phyloP scores from a whole-genome alignment of 2,113 vertebrate species.

The Corythornis cristatus region DNA sequence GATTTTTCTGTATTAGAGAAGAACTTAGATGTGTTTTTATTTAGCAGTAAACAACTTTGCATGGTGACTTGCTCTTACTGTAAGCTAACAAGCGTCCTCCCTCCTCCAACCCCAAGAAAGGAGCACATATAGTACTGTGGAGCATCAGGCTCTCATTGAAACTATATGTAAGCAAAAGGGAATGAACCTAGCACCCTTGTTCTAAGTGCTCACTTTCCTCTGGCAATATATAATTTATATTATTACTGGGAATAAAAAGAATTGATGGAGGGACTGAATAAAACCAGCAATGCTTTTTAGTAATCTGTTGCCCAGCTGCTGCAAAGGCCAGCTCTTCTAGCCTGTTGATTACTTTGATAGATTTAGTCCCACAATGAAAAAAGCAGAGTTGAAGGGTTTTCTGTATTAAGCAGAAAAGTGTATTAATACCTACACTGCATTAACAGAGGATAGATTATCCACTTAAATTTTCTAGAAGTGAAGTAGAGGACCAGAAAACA shows the following conservation, averaged over 20 bases:
- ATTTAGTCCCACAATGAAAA: neutral
- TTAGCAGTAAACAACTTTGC: neutral
- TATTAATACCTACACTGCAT: neutral
- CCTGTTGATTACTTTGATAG: neutral
- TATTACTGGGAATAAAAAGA: neutral
- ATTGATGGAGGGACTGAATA: neutral
- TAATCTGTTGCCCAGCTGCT: neutral
- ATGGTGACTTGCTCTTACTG: neutral
- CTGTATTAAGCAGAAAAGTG: neutral
- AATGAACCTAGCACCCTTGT: neutral
- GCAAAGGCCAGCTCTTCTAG: neutral
- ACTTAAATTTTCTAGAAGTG: neutral
- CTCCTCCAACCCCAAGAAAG: neutral
- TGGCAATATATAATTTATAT: neutral
- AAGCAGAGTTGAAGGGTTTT: neutral
- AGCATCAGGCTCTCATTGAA: neutral
- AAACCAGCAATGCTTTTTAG: neutral
- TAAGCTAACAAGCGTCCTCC: neutral
- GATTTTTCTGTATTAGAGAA: neutral
- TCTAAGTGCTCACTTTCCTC: neutral
- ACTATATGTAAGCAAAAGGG: neutral
- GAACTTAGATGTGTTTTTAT: neutral
- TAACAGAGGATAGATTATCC: neutral
- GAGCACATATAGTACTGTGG: neutral
- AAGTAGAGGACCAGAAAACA: neutral